These are phyloP conservation scores for Vidua chalybeata DNA, from an alignment of 2,113 vertebrate species.

Conservation along the genomic window DNA sequence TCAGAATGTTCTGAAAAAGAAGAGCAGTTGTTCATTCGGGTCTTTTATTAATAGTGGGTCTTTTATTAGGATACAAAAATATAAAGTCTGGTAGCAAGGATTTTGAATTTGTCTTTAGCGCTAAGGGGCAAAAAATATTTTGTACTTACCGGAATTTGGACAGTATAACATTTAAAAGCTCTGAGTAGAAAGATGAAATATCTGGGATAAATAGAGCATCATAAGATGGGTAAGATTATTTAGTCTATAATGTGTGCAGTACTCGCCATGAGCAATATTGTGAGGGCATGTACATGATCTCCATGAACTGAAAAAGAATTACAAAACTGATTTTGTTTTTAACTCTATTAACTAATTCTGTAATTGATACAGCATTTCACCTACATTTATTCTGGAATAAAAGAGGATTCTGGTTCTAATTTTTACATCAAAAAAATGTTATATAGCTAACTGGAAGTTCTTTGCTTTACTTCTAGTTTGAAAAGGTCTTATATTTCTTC, in stretches of 20 bases:
- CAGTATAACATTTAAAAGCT: not conserved
- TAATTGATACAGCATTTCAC: not conserved
- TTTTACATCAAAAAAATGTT: not conserved
- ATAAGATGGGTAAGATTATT: not conserved
- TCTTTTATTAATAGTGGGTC: not conserved
- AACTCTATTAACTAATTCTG: not conserved
- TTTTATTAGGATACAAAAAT: not conserved
- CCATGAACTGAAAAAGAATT: not conserved
- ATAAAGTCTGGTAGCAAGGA: not conserved
- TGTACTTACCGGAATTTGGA: not conserved
- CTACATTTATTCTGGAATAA: not conserved
- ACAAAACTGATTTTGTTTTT: not conserved
- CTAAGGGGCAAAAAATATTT: not conserved
- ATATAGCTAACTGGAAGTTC: not conserved
- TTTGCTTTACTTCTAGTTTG: not conserved
- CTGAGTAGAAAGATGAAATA: not conserved
- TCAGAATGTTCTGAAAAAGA: not conserved
- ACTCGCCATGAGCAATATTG: not conserved
- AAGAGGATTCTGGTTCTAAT: not conserved
- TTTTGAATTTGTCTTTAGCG: not conserved
- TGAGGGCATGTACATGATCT: not conserved
- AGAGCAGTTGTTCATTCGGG: not conserved
- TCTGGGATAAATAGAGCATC: not conserved
- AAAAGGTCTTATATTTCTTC: not conserved
- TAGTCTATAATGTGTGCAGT: not conserved